Percentiles rank a stretch among this genome's conserved stretches.
Conservation (phyloP, 1,140 invertebrate species). For the Drosophila mauritiana region DNA sequence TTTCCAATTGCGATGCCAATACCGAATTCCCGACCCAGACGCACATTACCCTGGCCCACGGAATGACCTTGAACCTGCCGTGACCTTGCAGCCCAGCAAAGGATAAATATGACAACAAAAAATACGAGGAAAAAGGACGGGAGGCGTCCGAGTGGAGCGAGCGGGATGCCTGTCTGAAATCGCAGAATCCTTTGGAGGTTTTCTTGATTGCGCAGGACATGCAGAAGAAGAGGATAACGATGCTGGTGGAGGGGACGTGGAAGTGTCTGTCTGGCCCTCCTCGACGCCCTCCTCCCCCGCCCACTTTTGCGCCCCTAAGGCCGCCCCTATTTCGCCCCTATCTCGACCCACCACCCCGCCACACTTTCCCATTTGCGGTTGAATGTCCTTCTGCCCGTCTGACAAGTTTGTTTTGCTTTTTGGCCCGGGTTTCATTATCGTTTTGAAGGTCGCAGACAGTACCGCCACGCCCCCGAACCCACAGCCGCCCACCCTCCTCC, state of each 20-base stretch:
- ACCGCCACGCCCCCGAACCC: constrained; percentile 2
- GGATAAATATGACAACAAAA: constrained; percentile 5
- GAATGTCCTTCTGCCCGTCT: constrained; percentile 68
- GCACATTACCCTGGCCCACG: constrained; percentile 26
- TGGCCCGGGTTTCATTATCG: constrained; percentile 46
- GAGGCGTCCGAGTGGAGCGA: neutral
- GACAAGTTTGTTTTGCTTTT: constrained; percentile 60
- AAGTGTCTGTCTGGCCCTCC: constrained; percentile 4
- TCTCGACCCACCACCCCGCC: too few species aligned
- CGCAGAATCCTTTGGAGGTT: constrained; percentile 41
- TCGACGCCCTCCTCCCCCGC: neutral
- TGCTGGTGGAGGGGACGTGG: constrained; percentile 16
- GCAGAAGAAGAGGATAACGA: constrained; percentile 3
- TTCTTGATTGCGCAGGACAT: constrained; percentile 52
- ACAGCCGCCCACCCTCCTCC: too few species aligned
- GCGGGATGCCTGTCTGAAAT: constrained; percentile 1
- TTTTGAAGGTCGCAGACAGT: constrained; percentile 72
- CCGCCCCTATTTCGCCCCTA: neutral
- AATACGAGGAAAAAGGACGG: neutral
- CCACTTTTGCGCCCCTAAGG: constrained; percentile 1
- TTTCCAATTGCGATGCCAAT: constrained; percentile 27
- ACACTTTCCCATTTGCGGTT: constrained; percentile 28
- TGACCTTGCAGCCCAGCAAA: constrained; percentile 25
- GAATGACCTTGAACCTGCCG: constrained; percentile 23
- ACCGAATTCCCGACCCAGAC: constrained; percentile 29